phyloP scores from a whole-genome alignment of 2,113 vertebrate species.

The Brachyhypopomus gauderio region DNA sequence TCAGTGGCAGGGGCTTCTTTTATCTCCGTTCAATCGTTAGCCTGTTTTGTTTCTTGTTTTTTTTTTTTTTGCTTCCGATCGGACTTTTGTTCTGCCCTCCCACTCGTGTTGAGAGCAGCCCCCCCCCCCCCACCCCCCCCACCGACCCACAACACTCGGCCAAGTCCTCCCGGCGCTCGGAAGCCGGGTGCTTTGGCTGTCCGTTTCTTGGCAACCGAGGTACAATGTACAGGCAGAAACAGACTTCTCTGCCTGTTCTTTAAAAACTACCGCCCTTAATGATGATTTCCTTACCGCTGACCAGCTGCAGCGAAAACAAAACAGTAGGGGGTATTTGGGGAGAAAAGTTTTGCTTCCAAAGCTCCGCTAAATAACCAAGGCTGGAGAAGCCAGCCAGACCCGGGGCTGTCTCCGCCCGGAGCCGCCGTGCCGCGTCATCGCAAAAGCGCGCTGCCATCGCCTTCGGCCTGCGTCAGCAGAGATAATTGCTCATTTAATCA shows the following conservation, averaged over 20 bases:
- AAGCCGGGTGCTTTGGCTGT: constrained; percentile 54
- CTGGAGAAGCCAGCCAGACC: not conserved
- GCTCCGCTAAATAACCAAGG: not conserved
- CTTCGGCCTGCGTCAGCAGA: constrained; percentile 38
- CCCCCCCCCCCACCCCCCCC: not conserved
- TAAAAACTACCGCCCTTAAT: too few relatives aligned
- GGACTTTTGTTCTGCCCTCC: constrained; percentile 36
- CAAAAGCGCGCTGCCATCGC: not conserved
- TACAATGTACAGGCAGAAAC: constrained; percentile 53
- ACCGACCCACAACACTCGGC: constrained; percentile 52
- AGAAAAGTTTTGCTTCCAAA: not conserved
- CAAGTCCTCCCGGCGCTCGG: constrained; percentile 46
- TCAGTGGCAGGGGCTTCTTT: not conserved
- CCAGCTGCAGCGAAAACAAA: not conserved
- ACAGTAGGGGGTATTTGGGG: too few relatives aligned
- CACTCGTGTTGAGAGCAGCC: constrained; percentile 22
- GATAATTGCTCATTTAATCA: constrained; percentile 17
- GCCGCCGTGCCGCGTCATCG: constrained; percentile 22
- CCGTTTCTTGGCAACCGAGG: constrained; percentile 71
- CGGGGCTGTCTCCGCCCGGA: not conserved
- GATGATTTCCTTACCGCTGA: not conserved
- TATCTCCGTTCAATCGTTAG: not conserved
- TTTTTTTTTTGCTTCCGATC: not conserved
- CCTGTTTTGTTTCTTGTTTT: not conserved
- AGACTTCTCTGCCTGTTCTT: constrained; percentile 7